Evolutionary conservation across 2,888 invertebrate genomes (phyloP), one percentile per base, ranked within the genome.

Genomic region (Galerucella nymphaeae): DNA sequence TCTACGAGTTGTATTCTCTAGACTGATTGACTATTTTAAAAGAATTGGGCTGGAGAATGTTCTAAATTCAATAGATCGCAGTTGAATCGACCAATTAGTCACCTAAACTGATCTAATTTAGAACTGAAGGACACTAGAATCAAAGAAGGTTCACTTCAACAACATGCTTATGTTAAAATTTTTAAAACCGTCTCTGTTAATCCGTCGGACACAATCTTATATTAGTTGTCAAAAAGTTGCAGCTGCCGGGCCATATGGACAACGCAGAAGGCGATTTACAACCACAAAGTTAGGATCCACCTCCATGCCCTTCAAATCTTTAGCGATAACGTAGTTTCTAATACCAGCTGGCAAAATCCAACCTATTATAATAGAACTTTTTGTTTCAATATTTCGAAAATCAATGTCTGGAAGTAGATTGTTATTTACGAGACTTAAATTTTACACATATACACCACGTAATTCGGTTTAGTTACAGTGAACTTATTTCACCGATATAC

Each of bases 171-270:
- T 59, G 38, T 30, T 14, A 30, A 1, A 1, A 6, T 38, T 59
- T 14, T n/a, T 41, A 38, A 41, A 13, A 30, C 59, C 61, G 42
- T 10, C 13, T 10, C 61, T 62, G 42, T 62, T 41, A 41, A 62
- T 18, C 16, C 16, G 11, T 42, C 61, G 61, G 6, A 11, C 71
- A 69, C 66, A 69, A 69, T 70, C 67, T 66, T 73, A 62, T 50
- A 55, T 65, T 66, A 64, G 66, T 70, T 48, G 66, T 42, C 66
- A 48, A 68, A 45, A 71, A 71, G 63, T 58, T 63, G 72, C 79
- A 80, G 78, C 80, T 80, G 80, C 77, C 75, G 77, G 77, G 79
- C 80, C 80, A 81, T 81, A 80, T 80, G 80, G 80, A 77, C 77
- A 77, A 75, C 80, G 80, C 42, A 41, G 58, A 57, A 66, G 65